Percentiles rank a stretch among this genome's conserved stretches.
phyloP scores from a whole-genome alignment of 2,888 invertebrate species.

The Parasteatoda lunata region DNA sequence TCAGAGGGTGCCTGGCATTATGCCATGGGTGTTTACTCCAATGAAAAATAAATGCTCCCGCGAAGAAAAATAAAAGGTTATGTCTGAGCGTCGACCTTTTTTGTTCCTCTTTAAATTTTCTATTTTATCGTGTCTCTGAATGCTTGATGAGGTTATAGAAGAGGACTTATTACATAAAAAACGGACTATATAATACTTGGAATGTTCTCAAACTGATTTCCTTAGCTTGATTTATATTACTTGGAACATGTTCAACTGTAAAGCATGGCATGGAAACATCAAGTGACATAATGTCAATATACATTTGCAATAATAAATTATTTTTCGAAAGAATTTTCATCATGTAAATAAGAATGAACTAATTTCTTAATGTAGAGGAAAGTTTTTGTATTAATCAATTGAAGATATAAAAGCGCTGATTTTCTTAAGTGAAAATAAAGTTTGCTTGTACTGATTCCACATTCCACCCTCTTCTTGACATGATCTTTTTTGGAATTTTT shows the following conservation, averaged over 20 bases:
- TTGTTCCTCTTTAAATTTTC: constrained; percentile 12
- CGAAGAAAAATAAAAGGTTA: constrained; percentile 1
- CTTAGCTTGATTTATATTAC: not conserved
- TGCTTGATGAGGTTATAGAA: not conserved
- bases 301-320: too few relatives aligned
- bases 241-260: constrained; percentile 13
- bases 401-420: too few relatives aligned
- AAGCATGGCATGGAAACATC: not conserved
- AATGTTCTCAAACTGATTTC: constrained; percentile 10
- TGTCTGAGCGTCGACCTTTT: constrained; percentile 41
- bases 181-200: constrained; percentile 19
- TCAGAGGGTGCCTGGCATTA: constrained; percentile 13
- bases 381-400: too few relatives aligned
- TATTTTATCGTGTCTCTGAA: constrained; percentile 16
- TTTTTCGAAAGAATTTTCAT: too few relatives aligned
- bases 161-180: constrained; percentile 35
- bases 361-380: too few relatives aligned
- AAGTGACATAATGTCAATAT: not conserved
- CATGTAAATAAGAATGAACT: too few relatives aligned
- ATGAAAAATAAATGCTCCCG: not conserved
- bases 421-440: too few relatives aligned
- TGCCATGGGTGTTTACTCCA: constrained; percentile 31
- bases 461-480: too few relatives aligned
- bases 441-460: too few relatives aligned
- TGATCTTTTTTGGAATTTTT: too few relatives aligned